Evolutionary conservation across 37 sponge, comb jelly and placozoan genomes (phyloP), one percentile per base, ranked within the genome.

Genomic region (Haliclona indistincta): DNA sequence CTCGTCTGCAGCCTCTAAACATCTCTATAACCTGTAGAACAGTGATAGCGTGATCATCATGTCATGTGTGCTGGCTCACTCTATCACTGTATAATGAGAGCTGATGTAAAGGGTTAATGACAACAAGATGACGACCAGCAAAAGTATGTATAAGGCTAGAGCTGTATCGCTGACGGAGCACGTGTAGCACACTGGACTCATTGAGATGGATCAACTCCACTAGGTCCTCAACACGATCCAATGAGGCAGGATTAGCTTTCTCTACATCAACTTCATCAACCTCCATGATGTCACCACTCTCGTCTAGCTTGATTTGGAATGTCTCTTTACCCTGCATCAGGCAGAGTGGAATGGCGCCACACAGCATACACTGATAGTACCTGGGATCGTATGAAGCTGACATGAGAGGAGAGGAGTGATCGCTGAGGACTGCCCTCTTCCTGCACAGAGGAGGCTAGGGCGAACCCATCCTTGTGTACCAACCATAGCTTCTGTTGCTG

Each of bases 81-180:
- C 85, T 84, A 73, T 93, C 94, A 0, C 86, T 88, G 66, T 88
- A 93, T 28, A 68, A 66, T 33, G 89, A 93, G 51, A 96, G 91
- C 54, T 87, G 88, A 41, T 85, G 66, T 52, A 89, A 75, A 1
- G 99, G 99, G 72, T 99, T 99, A 54, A 99, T 67, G 68, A 99
- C 81, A 39, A 99, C 85, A 36, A 95, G 89, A 72, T 96, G 94
- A 15, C 90, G 71, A 0, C 97, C 99, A 25, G 97, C 94, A 35
- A 91, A 91, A 42, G 99, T 99, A 83, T 99, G 99, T 39, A 99
- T 88, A 60, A 99, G 85, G 63, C 89, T 88, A 73, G 76, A 88
- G 41, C 81, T 89, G 41, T 89, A 95, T 39, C 99, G 79, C 78
- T 95, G 97, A 6, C 99, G 68, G 54, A 99, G 85, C 15, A 91